phyloP scores from a whole-genome alignment of 2,113 vertebrate species.

The Romanogobio albipinnatus region DNA sequence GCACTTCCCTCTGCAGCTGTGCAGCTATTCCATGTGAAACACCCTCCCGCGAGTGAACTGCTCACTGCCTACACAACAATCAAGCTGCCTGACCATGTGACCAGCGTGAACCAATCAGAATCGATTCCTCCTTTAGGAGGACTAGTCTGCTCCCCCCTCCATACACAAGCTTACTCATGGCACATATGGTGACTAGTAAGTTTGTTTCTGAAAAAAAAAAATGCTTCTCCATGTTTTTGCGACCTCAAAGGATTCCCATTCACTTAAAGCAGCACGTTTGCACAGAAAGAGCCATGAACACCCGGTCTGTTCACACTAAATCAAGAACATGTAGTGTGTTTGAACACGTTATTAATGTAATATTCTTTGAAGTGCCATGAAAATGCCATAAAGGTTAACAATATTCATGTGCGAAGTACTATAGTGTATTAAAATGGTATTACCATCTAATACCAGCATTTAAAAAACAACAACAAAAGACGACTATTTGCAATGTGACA shows the following conservation, averaged over 20 bases:
- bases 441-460: neutral
- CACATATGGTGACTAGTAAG: neutral
- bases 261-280: neutral
- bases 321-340: neutral
- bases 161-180: neutral
- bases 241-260: neutral
- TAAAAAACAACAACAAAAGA: no score
- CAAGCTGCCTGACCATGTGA: slow-evolving; percentile 81
- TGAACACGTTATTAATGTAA: neutral
- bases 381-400: neutral
- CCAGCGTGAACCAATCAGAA: slow-evolving; percentile 69
- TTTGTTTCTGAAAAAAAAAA: no score
- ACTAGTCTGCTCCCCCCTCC: neutral
- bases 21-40: slow-evolving; percentile 79
- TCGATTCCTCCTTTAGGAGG: slow-evolving; percentile 63
- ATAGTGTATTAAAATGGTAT: neutral
- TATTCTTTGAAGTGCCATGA: neutral
- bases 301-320: neutral
- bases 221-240: no score
- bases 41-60: slow-evolving; percentile 68
- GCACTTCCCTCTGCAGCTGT: slow-evolving; percentile 77
- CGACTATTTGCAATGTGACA: neutral
- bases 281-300: neutral
- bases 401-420: neutral
- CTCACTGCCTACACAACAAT: slow-evolving; percentile 63